Evolutionary conservation across 1,140 invertebrate species (phyloP).

Genomic region (Lineus longissimus): DNA sequence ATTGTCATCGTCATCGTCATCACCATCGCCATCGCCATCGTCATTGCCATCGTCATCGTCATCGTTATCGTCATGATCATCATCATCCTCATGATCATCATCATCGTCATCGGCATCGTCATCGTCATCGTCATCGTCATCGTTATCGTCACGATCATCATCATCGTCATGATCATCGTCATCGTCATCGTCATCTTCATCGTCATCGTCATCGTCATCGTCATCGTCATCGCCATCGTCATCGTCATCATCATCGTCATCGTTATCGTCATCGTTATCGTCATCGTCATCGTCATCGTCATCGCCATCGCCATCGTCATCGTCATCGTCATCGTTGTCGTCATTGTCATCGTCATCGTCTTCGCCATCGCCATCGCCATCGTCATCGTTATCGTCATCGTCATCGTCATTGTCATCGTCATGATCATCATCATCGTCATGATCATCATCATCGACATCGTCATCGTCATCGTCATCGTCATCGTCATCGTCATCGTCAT

Average conservation of each 20-base stretch:
- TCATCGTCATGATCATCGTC: too few species aligned
- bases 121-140: too few species aligned
- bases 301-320: not conserved
- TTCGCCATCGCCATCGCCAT: too few species aligned
- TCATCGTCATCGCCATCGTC: conserved; percentile 11
- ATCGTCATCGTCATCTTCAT: conserved; percentile 17
- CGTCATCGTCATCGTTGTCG: conserved; percentile 19
- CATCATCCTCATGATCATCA: too few species aligned
- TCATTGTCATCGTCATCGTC: too few species aligned
- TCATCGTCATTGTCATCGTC: not conserved
- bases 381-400: conserved; percentile 5
- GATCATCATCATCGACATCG: not conserved
- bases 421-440: too few species aligned
- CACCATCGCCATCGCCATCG: conserved; percentile 3
- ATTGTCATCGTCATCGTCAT: conserved; percentile 27
- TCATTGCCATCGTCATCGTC: not conserved
- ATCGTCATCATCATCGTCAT: conserved; percentile 3
- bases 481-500: not conserved
- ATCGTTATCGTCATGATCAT: too few species aligned
- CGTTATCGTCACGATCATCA: too few species aligned
- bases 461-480: conserved; percentile 3
- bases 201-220: conserved; percentile 12
- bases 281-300: not conserved
- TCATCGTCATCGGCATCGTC: too few species aligned
- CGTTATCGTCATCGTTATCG: conserved; percentile 7